Percentiles rank a stretch among this genome's conserved stretches.
phyloP scores from a whole-genome alignment of 1,140 invertebrate species.

The Procambarus virginalis region DNA sequence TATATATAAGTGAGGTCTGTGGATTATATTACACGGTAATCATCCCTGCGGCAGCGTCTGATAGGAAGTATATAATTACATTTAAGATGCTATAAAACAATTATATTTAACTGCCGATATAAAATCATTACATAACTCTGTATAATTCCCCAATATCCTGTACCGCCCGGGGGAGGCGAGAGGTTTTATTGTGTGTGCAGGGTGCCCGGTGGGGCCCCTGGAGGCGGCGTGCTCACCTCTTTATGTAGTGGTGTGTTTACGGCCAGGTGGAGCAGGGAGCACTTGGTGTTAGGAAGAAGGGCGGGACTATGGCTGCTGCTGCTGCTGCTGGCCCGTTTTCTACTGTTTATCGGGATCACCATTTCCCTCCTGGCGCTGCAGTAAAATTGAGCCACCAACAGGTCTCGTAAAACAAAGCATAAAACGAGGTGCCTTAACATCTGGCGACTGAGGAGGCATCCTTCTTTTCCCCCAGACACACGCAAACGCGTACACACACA shows the following conservation, averaged over 20 bases:
- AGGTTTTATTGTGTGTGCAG: neutral
- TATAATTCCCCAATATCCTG: too few relatives aligned
- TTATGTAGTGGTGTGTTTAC: neutral
- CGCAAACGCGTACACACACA: too few relatives aligned
- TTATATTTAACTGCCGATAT: too few relatives aligned
- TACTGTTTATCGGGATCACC: slow-evolving; percentile 43
- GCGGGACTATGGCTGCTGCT: too few relatives aligned
- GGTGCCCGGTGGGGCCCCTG: neutral
- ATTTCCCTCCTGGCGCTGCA: slow-evolving; percentile 28
- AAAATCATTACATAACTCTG: too few relatives aligned
- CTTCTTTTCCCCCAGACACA: too few relatives aligned
- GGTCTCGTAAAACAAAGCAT: slow-evolving; percentile 50
- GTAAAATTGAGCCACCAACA: slow-evolving; percentile 60
- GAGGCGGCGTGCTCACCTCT: neutral
- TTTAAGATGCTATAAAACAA: too few relatives aligned
- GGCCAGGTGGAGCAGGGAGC: neutral
- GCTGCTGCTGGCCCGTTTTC: neutral
- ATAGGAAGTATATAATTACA: too few relatives aligned
- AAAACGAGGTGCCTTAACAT: slow-evolving; percentile 37
- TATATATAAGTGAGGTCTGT: too few relatives aligned
- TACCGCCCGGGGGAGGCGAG: neutral
- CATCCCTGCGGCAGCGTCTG: too few relatives aligned
- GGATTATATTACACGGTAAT: too few relatives aligned
- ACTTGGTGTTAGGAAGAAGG: neutral
- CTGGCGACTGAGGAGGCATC: neutral